phyloP scores from a whole-genome alignment of 1,140 invertebrate species.

The Lamellibrachia luymesi region DNA sequence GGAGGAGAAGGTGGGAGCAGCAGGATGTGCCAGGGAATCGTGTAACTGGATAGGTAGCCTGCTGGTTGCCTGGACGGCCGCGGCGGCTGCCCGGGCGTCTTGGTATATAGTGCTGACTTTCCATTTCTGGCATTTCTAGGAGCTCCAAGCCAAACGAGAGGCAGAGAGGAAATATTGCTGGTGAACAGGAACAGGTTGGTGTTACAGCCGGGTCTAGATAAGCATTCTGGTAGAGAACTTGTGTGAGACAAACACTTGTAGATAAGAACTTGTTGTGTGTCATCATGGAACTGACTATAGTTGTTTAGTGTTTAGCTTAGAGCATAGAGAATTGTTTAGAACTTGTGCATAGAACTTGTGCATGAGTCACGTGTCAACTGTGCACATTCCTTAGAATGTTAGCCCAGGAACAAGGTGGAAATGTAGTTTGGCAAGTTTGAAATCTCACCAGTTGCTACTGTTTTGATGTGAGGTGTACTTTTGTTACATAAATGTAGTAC shows the following conservation, averaged over 20 bases:
- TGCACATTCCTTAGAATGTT: conserved; percentile 1
- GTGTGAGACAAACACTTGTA: background rate
- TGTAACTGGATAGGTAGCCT: background rate
- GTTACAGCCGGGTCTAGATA: background rate
- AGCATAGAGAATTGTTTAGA: background rate
- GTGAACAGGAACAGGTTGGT: background rate
- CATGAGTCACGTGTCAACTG: background rate
- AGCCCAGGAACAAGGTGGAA: background rate
- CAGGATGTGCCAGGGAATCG: background rate
- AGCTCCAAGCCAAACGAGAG: background rate
- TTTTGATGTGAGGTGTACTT: background rate
- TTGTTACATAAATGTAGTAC: background rate
- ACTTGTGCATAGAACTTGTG: background rate
- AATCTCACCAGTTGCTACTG: background rate
- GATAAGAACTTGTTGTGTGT: background rate
- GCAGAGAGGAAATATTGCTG: background rate
- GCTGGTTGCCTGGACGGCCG: no score
- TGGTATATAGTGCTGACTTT: background rate
- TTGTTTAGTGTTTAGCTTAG: background rate
- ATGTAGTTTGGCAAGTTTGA: background rate
- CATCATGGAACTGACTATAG: background rate
- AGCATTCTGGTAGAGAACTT: background rate
- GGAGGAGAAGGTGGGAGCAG: background rate
- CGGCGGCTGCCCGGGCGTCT: background rate
- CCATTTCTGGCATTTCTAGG: conserved; percentile 4